phyloP scores from a whole-genome alignment of 2,113 vertebrate species.

The Bagarius yarrelli region DNA sequence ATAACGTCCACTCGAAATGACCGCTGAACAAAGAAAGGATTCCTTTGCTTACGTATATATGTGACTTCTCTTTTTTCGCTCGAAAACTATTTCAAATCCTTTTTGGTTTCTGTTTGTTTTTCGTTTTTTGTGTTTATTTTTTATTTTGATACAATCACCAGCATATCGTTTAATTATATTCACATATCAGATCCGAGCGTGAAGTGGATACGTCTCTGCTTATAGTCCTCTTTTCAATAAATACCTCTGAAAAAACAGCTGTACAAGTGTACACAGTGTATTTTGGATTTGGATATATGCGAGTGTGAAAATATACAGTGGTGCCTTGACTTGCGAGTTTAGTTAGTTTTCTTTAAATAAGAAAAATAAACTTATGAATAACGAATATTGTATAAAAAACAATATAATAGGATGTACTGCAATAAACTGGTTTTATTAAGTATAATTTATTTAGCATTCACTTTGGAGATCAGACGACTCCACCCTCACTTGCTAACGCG shows the following conservation, averaged over 20 bases:
- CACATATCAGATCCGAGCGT: slow-evolving; percentile 51
- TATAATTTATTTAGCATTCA: too few relatives aligned
- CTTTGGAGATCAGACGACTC: too few relatives aligned
- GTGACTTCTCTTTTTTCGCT: slow-evolving; percentile 26
- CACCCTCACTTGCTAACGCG: too few relatives aligned
- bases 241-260: slow-evolving; percentile 73
- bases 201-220: slow-evolving; percentile 57
- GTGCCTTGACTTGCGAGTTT: too few relatives aligned
- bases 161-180: slow-evolving; percentile 48
- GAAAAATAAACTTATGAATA: too few relatives aligned
- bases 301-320: too few relatives aligned
- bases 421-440: too few relatives aligned
- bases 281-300: slow-evolving; percentile 62
- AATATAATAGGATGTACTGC: too few relatives aligned
- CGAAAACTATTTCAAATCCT: slow-evolving; percentile 46
- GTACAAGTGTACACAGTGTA: slow-evolving; percentile 79
- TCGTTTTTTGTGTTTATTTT: slow-evolving; percentile 42
- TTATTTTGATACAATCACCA: slow-evolving; percentile 55
- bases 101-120: slow-evolving; percentile 42
- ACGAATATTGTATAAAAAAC: too few relatives aligned
- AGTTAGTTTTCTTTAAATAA: too few relatives aligned
- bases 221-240: slow-evolving; percentile 71
- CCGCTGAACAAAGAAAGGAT: slow-evolving; percentile 62
- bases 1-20: slow-evolving; percentile 69
- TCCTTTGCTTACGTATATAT: slow-evolving; percentile 19